Evolutionary conservation across 2,113 vertebrate species (phyloP).

Genomic region (Leptocoma aspasia): DNA sequence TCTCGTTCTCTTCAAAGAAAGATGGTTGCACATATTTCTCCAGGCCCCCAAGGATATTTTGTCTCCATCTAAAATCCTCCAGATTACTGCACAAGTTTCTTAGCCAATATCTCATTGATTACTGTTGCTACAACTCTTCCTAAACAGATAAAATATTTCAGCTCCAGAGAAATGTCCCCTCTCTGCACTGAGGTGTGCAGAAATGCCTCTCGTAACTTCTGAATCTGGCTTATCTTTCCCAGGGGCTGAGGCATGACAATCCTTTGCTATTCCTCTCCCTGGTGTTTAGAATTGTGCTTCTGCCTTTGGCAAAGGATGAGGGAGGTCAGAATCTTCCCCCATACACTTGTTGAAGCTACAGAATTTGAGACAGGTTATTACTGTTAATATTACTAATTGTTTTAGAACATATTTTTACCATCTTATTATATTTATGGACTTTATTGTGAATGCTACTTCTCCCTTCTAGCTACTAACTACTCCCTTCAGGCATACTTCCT

Average conservation of each 20-base stretch:
- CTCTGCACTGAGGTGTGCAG: not conserved
- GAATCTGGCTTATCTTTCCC: conserved; percentile 15
- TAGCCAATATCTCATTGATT: not conserved
- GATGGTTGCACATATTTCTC: not conserved
- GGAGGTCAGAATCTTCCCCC: not conserved
- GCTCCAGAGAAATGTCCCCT: not conserved
- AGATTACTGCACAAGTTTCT: not conserved
- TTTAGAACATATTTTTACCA: not conserved
- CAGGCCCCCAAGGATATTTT: not conserved
- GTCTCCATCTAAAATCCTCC: not conserved
- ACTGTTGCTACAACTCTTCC: not conserved
- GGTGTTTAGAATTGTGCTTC: not conserved
- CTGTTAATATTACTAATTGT: not conserved
- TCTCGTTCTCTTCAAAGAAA: not conserved
- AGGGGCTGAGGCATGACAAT: not conserved
- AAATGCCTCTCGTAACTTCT: conserved; percentile 34
- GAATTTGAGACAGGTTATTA: not conserved
- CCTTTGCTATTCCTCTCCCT: not conserved
- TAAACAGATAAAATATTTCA: not conserved
- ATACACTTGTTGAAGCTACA: not conserved
- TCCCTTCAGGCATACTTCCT: not conserved
- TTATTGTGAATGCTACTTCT: not conserved
- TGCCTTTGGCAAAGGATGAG: not conserved
- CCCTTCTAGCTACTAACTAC: not conserved
- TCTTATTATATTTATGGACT: not conserved